Evolutionary conservation across 2,888 invertebrate genomes (phyloP), one percentile per base, ranked within the genome.

Genomic region (Dorcus hopei): DNA sequence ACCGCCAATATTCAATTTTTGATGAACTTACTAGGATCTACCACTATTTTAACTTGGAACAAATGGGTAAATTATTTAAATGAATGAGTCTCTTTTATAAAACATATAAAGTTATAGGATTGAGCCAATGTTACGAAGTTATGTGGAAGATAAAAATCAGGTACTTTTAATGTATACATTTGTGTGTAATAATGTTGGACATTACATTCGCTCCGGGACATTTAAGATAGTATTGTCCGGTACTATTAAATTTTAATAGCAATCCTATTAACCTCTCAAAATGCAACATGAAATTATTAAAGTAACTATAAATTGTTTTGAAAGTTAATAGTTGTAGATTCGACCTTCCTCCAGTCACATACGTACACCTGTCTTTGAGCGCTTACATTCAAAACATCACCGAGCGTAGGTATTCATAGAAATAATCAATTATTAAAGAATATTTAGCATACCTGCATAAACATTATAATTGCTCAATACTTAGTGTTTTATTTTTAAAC

Each of bases 301-400:
- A 45, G 45, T 45, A 23, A 33, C 23, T 19, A 45, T 45, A 19
- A 45, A 45, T 19, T 19, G 45, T 45, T 45, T 45, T 45, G 45
- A 45, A 45, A 45, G 45, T 45, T 45, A 45, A 45, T 45, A 45
- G 14, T 45, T 23, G 45, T 45, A 45, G 45, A 45, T 45, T 45
- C 45, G 45, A 45, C 45, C 45, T 45, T 45, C 45, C 45, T 19
- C 45, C 45, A 43, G 43, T 19, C 43, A 43, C 43, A 43, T 43
- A 43, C 45, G 23, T 23, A 8, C 23, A 9, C 45, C 45, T 16
- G 19, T 45, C 45, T 33, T 33, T 33, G 26, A 33, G 26, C 26
- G 23, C 16, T 45, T 19, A 19, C 23, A 45, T 45, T 45, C 45
- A 45, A 45, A 45, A 45, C 45, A 45, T 45, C 26, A 33, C 26